A percentile compares a stretch with the other conserved stretches of the same genome.
Conservation (phyloP, 2,888 invertebrate genomes). For the Xestia rhomboidea region DNA sequence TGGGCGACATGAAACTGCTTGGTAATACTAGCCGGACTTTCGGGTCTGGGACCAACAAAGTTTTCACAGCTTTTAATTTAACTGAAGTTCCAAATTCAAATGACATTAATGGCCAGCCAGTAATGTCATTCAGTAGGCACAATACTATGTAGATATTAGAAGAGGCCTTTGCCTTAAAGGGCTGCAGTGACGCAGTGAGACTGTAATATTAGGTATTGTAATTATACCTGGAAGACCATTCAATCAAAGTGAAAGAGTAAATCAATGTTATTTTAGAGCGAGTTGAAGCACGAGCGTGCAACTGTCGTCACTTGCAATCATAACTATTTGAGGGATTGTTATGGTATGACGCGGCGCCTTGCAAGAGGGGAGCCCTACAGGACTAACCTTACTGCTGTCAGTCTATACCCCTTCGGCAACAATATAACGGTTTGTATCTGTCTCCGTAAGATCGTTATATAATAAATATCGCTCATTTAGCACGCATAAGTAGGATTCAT, state of each 20-base stretch:
- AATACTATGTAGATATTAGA: not conserved
- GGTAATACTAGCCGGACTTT: not conserved
- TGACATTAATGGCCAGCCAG: not conserved
- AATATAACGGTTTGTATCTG: constrained; percentile 53
- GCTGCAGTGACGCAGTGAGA: not conserved
- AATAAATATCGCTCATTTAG: too few species aligned
- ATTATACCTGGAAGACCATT: too few species aligned
- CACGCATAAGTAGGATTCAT: too few species aligned
- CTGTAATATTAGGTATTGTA: not conserved
- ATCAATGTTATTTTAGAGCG: not conserved
- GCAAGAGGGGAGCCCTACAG: constrained; percentile 41
- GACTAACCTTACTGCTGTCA: constrained; percentile 33
- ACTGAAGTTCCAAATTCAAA: not conserved
- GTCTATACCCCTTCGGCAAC: constrained; percentile 19
- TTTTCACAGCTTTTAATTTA: not conserved
- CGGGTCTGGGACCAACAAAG: not conserved
- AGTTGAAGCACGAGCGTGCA: constrained; percentile 27
- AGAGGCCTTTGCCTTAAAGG: too few species aligned
- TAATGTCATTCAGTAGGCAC: not conserved
- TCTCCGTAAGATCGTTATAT: not conserved
- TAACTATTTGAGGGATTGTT: constrained; percentile 27
- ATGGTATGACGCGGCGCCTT: constrained; percentile 30
- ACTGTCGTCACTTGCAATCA: constrained; percentile 13
- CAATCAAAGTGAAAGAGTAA: not conserved
- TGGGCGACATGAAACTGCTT: not conserved